These are phyloP conservation scores for Tribolium freemani DNA, from an alignment of 2,888 invertebrate species.

Conservation along the genomic window DNA sequence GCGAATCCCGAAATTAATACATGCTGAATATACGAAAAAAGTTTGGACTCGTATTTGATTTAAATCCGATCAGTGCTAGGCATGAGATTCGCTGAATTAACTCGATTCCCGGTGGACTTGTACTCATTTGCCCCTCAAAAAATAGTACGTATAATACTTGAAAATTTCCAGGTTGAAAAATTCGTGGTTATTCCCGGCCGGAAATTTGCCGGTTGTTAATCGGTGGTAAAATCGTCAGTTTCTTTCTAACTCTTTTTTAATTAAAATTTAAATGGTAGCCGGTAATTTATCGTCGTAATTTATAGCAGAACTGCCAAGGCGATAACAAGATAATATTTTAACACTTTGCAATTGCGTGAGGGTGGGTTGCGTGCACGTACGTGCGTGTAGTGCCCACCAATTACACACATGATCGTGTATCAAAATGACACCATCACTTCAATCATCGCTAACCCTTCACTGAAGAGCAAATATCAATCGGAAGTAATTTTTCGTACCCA, in stretches of 20 bases:
- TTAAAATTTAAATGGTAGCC: constrained; percentile 40
- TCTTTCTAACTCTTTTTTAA: constrained; percentile 42
- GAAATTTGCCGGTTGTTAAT: constrained; percentile 30
- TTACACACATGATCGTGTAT: constrained; percentile 43
- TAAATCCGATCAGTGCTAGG: constrained; percentile 6
- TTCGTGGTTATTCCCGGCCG: constrained; percentile 10
- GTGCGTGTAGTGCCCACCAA: constrained; percentile 39
- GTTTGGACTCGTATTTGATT: not conserved
- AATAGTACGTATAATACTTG: not conserved
- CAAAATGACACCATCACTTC: constrained; percentile 39
- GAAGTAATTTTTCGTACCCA: not conserved
- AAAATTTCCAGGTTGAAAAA: constrained; percentile 6
- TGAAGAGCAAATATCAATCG: not conserved
- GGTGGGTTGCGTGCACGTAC: constrained; percentile 35
- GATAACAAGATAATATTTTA: constrained; percentile 47
- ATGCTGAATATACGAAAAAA: constrained; percentile 15
- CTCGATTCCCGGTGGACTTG: no score
- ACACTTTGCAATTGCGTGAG: constrained; percentile 44
- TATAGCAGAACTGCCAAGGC: constrained; percentile 35
- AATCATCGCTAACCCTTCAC: constrained; percentile 2
- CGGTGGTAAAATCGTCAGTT: constrained; percentile 32
- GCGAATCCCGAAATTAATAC: constrained; percentile 42
- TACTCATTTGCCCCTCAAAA: not conserved
- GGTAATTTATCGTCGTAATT: constrained; percentile 42
- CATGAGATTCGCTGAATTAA: not conserved